Conservation (phyloP, 1,140 invertebrate genomes). For the Bombus superbus region DNA sequence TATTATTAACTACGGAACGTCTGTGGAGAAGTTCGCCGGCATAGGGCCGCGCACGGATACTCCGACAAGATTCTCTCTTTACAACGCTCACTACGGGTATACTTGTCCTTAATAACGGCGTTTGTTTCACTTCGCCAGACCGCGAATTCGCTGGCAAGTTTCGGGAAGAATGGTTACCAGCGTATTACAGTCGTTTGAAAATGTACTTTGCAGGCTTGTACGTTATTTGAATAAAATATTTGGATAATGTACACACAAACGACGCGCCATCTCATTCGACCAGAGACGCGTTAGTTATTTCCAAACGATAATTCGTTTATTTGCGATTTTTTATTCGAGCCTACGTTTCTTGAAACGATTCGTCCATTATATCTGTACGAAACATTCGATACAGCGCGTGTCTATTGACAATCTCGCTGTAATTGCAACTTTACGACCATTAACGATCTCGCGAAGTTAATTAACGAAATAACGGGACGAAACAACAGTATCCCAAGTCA, state of each 20-base stretch:
- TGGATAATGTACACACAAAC: not conserved
- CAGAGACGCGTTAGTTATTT: too few relatives aligned
- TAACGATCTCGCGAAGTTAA: not conserved
- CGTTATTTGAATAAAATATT: not conserved
- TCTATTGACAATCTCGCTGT: too few relatives aligned
- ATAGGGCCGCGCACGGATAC: not conserved
- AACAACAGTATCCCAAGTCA: not conserved
- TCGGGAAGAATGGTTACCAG: not conserved
- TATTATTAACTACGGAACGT: constrained; percentile 50
- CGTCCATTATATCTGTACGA: too few relatives aligned
- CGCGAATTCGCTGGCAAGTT: not conserved
- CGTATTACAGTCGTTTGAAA: not conserved
- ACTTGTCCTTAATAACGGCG: constrained; percentile 11
- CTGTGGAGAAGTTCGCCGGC: constrained; percentile 25
- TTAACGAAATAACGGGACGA: not conserved
- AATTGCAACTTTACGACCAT: too few relatives aligned
- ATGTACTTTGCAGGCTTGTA: not conserved
- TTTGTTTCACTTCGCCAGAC: constrained; percentile 10
- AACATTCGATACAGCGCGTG: too few relatives aligned
- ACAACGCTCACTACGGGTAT: not conserved
- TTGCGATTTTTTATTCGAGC: too few relatives aligned
- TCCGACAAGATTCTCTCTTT: constrained; percentile 3
- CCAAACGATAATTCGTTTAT: too few relatives aligned
- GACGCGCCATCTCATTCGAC: too few relatives aligned
- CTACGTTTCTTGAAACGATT: too few relatives aligned